Evolutionary conservation across 2,113 vertebrate genomes (phyloP), one percentile per base, ranked within the genome.

Genomic region (Oncorhynchus mykiss): DNA sequence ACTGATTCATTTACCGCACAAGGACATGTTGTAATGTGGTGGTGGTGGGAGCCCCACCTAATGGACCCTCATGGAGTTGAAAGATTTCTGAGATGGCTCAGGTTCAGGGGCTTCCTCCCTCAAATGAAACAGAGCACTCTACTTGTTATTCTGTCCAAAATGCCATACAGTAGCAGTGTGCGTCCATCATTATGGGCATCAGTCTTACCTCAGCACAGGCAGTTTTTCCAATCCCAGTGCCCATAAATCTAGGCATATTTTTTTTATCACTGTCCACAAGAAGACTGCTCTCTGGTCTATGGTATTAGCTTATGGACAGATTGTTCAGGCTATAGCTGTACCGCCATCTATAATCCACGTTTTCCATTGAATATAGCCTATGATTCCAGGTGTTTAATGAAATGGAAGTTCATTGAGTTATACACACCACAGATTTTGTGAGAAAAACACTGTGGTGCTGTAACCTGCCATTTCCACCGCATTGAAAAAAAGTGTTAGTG

Each of bases 111-210:
- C 9, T 11, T 9, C 78, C 78, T 82, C 69, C 59, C 39, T 78
- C 78, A 80, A 86, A 85, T 84, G 82, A 84, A 84, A 84, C 78
- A 81, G 39, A 45, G 39, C 39, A 45, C 39, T 45, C 39, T 9
- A 54, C 88, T 77, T 89, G 82, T 90, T 90, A 80, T 91, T 90
- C 87, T 88, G 88, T 87, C 83, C 87, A 87, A 73, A 77, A 70
- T 81, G 80, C 86, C 78, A 71, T 45, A 76, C 89, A 87, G 88
- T 85, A 90, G 88, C 89, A 85, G 88, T 90, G 85, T 90, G 16
- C 51, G 16, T 54, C 88, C 82, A 70, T 91, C 89, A 86, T 78
- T 87, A 85, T 69, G 80, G 65, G 84, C 67, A 91, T 90, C 81
- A 87, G 89, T 90, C 88, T 90, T 51, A 71, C 87, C 81, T 79